Conservation (phyloP, 2,113 vertebrate genomes). For the Clarias gariepinus region DNA sequence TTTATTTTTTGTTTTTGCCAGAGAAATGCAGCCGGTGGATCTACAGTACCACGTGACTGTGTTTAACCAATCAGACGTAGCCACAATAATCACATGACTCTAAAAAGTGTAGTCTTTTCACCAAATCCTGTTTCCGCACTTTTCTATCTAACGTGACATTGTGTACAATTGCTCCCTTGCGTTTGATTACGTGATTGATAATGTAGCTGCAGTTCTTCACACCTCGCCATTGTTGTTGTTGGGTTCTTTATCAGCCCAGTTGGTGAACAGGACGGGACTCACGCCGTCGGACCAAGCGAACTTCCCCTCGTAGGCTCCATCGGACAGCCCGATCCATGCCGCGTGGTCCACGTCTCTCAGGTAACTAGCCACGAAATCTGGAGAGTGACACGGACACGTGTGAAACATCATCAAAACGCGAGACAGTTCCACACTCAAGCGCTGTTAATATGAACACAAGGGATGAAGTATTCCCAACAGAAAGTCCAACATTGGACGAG, state of each 20-base stretch:
- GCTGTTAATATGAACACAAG: neutral
- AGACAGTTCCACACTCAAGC: neutral
- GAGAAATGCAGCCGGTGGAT: no score
- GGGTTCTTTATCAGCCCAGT: slow-evolving; percentile 75
- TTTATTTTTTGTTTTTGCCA: no score
- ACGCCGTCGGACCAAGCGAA: slow-evolving; percentile 74
- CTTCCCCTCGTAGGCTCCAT: slow-evolving; percentile 65
- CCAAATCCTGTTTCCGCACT: no score
- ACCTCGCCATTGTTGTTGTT: slow-evolving; percentile 69
- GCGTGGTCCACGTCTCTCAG: slow-evolving; percentile 64
- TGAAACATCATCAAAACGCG: neutral
- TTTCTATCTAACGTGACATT: neutral
- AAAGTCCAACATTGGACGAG: no score
- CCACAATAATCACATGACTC: no score
- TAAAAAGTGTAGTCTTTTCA: no score
- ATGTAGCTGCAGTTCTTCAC: slow-evolving; percentile 45
- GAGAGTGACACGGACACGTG: neutral
- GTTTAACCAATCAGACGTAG: no score
- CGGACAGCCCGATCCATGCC: slow-evolving; percentile 75
- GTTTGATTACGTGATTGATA: neutral
- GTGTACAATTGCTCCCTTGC: no score
- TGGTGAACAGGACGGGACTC: slow-evolving; percentile 73
- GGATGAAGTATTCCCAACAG: no score
- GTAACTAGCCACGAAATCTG: slow-evolving; percentile 78
- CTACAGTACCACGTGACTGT: no score